Conservation (phyloP, 1,140 invertebrate genomes). For the Drosophila melanica region DNA sequence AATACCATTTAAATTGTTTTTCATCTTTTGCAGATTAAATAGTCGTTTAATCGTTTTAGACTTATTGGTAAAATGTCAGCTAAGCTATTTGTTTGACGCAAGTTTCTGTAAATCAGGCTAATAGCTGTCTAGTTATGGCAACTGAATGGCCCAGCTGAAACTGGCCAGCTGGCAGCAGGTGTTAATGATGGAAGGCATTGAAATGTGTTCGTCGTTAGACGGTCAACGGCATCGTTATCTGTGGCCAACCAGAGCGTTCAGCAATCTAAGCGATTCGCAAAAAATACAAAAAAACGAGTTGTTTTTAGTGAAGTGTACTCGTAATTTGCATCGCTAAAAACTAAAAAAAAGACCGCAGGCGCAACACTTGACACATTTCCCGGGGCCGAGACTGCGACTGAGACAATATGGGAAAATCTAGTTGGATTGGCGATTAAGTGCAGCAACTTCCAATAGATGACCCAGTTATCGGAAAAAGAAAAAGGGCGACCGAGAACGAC, state of each 20-base stretch:
- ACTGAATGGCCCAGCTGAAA: background rate
- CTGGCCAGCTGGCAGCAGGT: slow-evolving; percentile 43
- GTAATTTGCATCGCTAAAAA: slow-evolving; percentile 69
- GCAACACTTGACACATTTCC: slow-evolving; percentile 72
- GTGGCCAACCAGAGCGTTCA: slow-evolving; percentile 47
- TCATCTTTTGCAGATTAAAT: too few relatives aligned
- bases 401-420: slow-evolving; percentile 44
- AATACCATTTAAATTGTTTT: too few relatives aligned
- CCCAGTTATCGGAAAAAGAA: slow-evolving; percentile 52
- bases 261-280: slow-evolving; percentile 45
- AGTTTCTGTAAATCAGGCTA: too few relatives aligned
- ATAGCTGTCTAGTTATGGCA: background rate
- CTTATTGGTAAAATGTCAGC: too few relatives aligned
- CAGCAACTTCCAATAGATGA: slow-evolving; percentile 54
- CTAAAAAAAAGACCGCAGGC: slow-evolving; percentile 43
- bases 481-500: slow-evolving; percentile 61
- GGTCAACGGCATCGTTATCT: slow-evolving; percentile 34
- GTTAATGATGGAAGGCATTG: slow-evolving; percentile 62
- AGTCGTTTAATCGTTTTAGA: too few relatives aligned
- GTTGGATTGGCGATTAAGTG: slow-evolving; percentile 19
- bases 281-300: slow-evolving; percentile 72
- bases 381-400: slow-evolving; percentile 4
- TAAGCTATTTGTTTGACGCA: too few relatives aligned
- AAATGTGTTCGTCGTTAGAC: slow-evolving; percentile 23
- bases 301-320: slow-evolving; percentile 49